Base-by-base conservation (phyloP, 2,888 invertebrate genomes). In the Ectemnius lituratus region DNA sequence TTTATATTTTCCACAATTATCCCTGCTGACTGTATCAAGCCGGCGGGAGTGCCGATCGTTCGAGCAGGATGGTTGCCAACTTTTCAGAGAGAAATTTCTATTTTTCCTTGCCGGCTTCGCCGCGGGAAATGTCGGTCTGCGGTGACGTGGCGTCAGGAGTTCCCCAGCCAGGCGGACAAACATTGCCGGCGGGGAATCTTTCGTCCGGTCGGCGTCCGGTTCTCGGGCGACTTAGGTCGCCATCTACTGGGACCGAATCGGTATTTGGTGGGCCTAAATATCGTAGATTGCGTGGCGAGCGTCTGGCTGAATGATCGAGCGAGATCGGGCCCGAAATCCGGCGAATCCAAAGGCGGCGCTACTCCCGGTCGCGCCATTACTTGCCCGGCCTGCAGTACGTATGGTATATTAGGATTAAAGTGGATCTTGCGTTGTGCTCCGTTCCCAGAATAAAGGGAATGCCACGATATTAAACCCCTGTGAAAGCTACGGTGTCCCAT, bases 341-440 rank as follows among this genome's bases (percentile, higher is more conserved):
- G 16, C 56, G 45, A 27, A 27, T 1, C 56, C 52, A 14, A 46
- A 52, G 37, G n/a, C 37, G 57, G n/a, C 57, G 46, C 58, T 52
- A 4, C 64, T 56, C 62, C 67, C 66, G 65, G 67, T 59, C 46
- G 66, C 73, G 85, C 71, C 85, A 86, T 75, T 82, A 80, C 52
- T 84, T 86, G 52, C 62, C 61, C 83, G 49, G 72, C 71, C 49
- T 67, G 47, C 76, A 60, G 46, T 72, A 84, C 84, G 82, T 86
- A 86, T 84, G 84, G 82, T 85, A 87, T 87, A 87, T 87, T 85
- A 84, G 86, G 87, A 87, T 88, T 88, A 88, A 88, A 88, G 88
- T 81, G 87, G 87, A 88, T 86, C 83, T 80, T 82, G 80, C 85
- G 83, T 82, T 85, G 78, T 79, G 84, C 78, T 81, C 80, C 83